Evolutionary conservation across 2,888 invertebrate genomes (phyloP), one percentile per base, ranked within the genome.

Genomic region (Nezara viridula): DNA sequence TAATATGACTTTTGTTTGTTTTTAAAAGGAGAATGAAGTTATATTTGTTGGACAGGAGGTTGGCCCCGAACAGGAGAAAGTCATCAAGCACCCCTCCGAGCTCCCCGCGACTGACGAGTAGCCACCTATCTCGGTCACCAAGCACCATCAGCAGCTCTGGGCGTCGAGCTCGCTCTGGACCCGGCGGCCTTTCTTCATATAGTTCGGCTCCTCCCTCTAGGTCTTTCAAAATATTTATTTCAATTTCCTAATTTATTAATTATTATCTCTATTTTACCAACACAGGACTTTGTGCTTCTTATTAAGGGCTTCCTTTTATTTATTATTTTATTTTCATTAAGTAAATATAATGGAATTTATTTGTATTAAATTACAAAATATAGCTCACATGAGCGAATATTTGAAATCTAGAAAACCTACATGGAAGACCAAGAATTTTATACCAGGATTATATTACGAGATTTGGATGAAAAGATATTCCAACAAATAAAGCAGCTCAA

Each of bases 171-270:
- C 94, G 96, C 91, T 96, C 96, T 87, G 96, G 96, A 90, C 97
- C 97, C 9, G 96, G 96, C 21, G 96, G 96, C n/a, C 94, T 97
- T 90, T 95, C 95, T 92, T 96, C 96, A 91, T 96, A 96, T 92
- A 90, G 90, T 44, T 91, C 92, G n/a, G 91, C 91, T 14, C 91
- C 92, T 27, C 91, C 92, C 21, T 92, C 91, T 37, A 91, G 92
- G 19, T 90, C 89, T 73, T 73, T 73, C 37, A 73, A 73, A 73
- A 73, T 37, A 73, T 19, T 37, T 6, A 73, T 24, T 37, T 32
- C 37, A 32, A 66, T 21, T 66, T 32, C 16, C 16, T 66, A 16
- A 66, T 66, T 66, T n/a, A 32, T 66, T 66, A 32, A 9, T n/a
- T 27, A 9, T n/a, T n/a, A 27, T 60, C 10, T 60, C 3, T n/a